Evolutionary conservation across 1,140 invertebrate species (phyloP), one percentile per base, ranked within the genome.

Genomic region (Homalodisca vitripennis): DNA sequence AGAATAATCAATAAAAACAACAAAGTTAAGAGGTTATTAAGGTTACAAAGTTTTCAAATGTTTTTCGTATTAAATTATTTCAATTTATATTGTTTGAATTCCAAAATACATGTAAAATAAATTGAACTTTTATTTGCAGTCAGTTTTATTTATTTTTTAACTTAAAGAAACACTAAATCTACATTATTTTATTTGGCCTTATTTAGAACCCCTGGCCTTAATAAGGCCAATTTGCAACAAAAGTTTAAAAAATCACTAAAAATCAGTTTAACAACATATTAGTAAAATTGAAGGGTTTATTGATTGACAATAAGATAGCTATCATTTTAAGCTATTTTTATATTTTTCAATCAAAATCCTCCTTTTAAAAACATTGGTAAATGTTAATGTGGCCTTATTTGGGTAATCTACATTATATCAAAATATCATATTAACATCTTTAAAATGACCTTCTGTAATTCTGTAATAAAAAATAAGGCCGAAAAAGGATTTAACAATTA

Each of bases 361-460:
- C 51, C 10, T 55, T 55, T 55, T 55, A 12, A 55, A 55, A 55
- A 55, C 10, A 55, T 55, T 12, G 51, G 10, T 20, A 55, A 55
- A 55, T 20, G 51, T 55, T 55, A 55, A 55, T 20, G 51, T 55
- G 51, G 51, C 51, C 22, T 55, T 55, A 55, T 55, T 55, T 55
- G 51, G 51, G 51, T 55, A 10, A 41, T 17, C 34, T 41, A 41
- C 34, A 10, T 41, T 41, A 41, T n/a, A n/a, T n/a, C n/a, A n/a
- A n/a, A n/a, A n/a, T n/a, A n/a, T n/a, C n/a, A n/a, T n/a, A n/a
- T n/a, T n/a, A n/a, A n/a, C n/a, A n/a, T n/a, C n/a, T n/a, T n/a
- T n/a, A n/a, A n/a, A n/a, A n/a, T n/a, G n/a, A n/a, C n/a, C n/a
- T n/a, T n/a, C n/a, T n/a, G n/a, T n/a, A n/a, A n/a, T n/a, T n/a